Evolutionary conservation across 2,888 invertebrate species (phyloP), one percentile per base, ranked within the genome.

Genomic region (Ormyrus nitidulus): DNA sequence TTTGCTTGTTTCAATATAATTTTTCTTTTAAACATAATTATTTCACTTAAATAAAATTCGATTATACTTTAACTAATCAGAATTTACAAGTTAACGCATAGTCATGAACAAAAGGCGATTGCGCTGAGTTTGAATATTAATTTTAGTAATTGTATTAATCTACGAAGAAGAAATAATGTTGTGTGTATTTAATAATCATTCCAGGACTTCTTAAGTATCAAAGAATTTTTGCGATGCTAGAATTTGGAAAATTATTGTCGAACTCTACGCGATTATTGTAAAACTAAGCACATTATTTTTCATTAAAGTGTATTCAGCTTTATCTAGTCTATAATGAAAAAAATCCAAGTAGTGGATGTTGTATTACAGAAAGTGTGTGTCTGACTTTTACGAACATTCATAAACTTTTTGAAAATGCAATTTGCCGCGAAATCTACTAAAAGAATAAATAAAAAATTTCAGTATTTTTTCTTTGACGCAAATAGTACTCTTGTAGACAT

Each of bases 261-360:
- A 81, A 78, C 49, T 81, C 13, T 10, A 62, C 72, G 68, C 64
- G 76, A 77, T 78, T 46, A 64, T 56, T 13, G 49, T 69, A 62
- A 73, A 72, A 62, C 46, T 75, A 73, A 68, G 65, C 61, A 73
- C 62, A 76, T 69, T 81, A 44, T 64, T 86, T 85, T 86, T 86
- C 82, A 86, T 86, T 83, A 82, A 83, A 85, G 83, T 86, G 85
- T 86, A 85, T 87, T 87, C 86, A 86, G 84, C 86, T 86, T 86
- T 84, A 87, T 87, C 88, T 89, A 89, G 88, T 88, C 89, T 86
- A 83, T 86, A 85, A 86, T 82, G 74, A 84, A 85, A 84, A 74
- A 73, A 79, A 74, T 69, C 62, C 54, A 59, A 48, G 69, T 77
- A 79, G 72, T 70, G 79, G 73, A 65, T 79, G 54, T 62, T 79